A percentile compares a stretch with the other conserved stretches of the same genome.
phyloP scores from a whole-genome alignment of 2,113 vertebrate genomes.

The Oryzias curvinotus region DNA sequence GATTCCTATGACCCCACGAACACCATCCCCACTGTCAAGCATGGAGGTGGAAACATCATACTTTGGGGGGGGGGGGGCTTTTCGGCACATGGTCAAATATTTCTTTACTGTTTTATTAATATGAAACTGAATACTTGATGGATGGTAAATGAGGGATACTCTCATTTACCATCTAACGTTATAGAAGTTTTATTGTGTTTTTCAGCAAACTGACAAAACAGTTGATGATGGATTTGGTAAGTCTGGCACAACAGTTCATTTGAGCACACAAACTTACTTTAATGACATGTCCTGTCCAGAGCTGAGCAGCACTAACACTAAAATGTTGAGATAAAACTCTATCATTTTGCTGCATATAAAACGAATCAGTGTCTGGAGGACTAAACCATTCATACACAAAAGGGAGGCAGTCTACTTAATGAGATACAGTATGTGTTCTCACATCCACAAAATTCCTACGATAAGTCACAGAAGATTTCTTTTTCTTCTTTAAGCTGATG shows the following conservation, averaged over 20 bases:
- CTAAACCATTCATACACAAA: background rate
- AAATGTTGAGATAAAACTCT: conserved; percentile 3
- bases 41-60: no score
- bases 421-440: background rate
- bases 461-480: background rate
- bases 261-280: conserved; percentile 5
- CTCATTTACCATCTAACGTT: background rate
- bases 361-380: conserved; percentile 32
- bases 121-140: no score
- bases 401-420: background rate
- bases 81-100: no score
- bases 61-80: no score
- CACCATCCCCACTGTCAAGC: no score
- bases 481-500: background rate
- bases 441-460: background rate
- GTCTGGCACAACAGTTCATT: conserved; percentile 23
- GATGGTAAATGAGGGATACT: no score
- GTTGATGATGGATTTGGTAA: conserved; percentile 6
- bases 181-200: background rate
- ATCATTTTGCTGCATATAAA: conserved; percentile 16
- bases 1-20: no score
- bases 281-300: conserved; percentile 15
- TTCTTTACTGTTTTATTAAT: no score
- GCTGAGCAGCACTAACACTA: conserved; percentile 11
- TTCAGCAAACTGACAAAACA: conserved; percentile 1